A percentile compares a stretch with the other conserved stretches of the same genome.
Conservation (phyloP, 2,113 vertebrate species). For the Falco punctatus region DNA sequence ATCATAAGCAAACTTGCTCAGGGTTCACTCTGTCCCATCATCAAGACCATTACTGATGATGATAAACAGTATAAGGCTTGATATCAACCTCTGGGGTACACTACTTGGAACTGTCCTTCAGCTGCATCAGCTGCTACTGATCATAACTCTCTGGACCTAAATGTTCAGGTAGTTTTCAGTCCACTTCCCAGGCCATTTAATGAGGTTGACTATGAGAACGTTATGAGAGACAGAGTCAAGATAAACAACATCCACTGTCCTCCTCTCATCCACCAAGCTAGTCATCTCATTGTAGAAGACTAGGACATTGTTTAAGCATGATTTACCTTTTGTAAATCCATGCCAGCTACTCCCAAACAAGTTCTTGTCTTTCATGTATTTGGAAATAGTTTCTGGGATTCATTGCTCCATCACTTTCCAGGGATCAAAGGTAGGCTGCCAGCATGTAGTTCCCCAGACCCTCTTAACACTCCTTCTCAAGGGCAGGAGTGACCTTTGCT, state of each 20-base stretch:
- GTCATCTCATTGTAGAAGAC: neutral
- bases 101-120: neutral
- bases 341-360: neutral
- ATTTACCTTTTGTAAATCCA: neutral
- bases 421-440: neutral
- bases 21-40: neutral
- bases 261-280: neutral
- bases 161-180: neutral
- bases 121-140: neutral
- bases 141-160: neutral
- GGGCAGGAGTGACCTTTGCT: neutral
- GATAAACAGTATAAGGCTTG: neutral
- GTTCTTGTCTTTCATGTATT: neutral
- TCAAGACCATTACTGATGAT: neutral
- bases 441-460: neutral
- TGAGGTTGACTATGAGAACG: neutral
- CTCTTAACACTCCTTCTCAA: neutral
- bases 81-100: neutral
- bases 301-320: neutral
- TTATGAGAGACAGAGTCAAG: neutral
- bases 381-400: neutral
- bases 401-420: neutral
- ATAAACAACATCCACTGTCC: neutral
- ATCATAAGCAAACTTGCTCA: neutral
- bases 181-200: neutral